phyloP scores from a whole-genome alignment of 2,888 invertebrate species.

The Dioctria rufipes region DNA sequence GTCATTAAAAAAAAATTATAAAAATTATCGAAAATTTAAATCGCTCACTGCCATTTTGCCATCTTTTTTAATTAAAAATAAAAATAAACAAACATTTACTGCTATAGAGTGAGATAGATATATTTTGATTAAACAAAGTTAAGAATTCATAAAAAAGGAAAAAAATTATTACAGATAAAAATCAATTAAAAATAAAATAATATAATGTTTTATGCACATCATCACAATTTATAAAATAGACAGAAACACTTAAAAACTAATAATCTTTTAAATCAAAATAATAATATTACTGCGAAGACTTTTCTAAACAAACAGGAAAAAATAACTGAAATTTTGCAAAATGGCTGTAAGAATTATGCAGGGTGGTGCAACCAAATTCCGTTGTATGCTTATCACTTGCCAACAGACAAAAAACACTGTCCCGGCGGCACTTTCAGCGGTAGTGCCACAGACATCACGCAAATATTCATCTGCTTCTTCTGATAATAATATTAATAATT shows the following conservation, averaged over 20 bases:
- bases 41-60: conserved; percentile 36
- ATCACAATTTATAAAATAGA: background rate
- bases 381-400: conserved; percentile 41
- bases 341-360: conserved; percentile 56
- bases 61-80: background rate
- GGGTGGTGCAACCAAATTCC: conserved; percentile 39
- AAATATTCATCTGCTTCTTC: conserved; percentile 67
- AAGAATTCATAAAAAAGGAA: too few relatives aligned
- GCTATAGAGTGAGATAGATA: conserved; percentile 41
- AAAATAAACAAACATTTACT: conserved; percentile 23
- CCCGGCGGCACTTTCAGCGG: background rate
- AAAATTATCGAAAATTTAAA: conserved; percentile 19
- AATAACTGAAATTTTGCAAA: conserved; percentile 27
- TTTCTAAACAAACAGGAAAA: background rate
- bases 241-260: too few relatives aligned
- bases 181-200: background rate
- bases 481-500: conserved; percentile 62
- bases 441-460: background rate
- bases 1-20: background rate
- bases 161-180: too few relatives aligned
- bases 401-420: background rate
- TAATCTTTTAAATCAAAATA: background rate
- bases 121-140: conserved; percentile 3
- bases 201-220: background rate
- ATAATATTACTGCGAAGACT: background rate